Percentiles rank a stretch among this genome's conserved stretches.
phyloP scores from a whole-genome alignment of 2,888 invertebrate genomes.

The Scaptomyza cyrtandrae region DNA sequence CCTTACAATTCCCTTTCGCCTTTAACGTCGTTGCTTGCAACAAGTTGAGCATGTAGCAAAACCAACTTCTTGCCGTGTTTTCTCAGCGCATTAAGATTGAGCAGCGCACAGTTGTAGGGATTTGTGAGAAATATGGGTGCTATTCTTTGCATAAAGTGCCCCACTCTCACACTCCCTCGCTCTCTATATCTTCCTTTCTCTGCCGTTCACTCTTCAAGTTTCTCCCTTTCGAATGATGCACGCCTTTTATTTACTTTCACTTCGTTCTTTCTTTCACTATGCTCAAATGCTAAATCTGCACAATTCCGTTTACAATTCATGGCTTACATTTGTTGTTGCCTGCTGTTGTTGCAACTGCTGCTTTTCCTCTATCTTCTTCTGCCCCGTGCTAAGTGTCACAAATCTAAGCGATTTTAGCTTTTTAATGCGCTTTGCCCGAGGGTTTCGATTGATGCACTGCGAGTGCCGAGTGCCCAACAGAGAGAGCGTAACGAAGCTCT shows the following conservation, averaged over 20 bases:
- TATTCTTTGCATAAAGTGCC: constrained; percentile 70
- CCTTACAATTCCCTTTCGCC: constrained; percentile 51
- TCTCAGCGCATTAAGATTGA: constrained; percentile 61
- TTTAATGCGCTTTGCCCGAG: constrained; percentile 64
- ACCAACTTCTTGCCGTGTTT: constrained; percentile 71
- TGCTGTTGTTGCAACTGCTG: constrained; percentile 15
- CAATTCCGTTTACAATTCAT: constrained; percentile 60
- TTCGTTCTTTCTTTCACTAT: constrained; percentile 55
- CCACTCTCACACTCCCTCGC: background rate
- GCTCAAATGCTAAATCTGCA: constrained; percentile 60
- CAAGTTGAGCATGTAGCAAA: constrained; percentile 53
- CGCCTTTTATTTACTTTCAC: constrained; percentile 69
- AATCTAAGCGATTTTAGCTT: constrained; percentile 74
- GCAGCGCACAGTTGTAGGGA: constrained; percentile 49
- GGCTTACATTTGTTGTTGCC: constrained; percentile 22
- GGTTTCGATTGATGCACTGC: constrained; percentile 61
- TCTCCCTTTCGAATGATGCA: constrained; percentile 4
- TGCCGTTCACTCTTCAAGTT: background rate
- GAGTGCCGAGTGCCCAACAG: constrained; percentile 21
- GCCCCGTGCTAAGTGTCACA: constrained; percentile 66
- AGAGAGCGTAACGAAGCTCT: constrained; percentile 24
- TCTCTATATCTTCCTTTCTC: background rate
- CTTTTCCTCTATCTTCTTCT: constrained; percentile 13
- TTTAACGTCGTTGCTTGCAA: constrained; percentile 31
- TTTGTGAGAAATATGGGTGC: constrained; percentile 71